A percentile compares a stretch with the other conserved stretches of the same genome.
These are phyloP conservation scores for Salpingus planirostris DNA, from an alignment of 2,888 invertebrate species.

Conservation along the genomic window DNA sequence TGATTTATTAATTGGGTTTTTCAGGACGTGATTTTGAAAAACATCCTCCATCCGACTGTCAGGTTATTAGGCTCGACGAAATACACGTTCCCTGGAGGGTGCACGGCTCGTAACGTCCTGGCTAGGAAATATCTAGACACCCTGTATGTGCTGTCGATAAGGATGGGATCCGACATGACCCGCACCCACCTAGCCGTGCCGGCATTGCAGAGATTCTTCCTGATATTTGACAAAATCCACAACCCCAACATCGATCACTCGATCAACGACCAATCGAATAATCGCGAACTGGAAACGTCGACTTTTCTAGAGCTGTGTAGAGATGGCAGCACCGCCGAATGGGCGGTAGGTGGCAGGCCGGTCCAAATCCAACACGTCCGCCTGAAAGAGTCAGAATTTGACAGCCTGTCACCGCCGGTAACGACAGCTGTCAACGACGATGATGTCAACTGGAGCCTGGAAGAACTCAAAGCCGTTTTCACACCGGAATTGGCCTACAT, in stretches of 20 bases:
- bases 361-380: constrained; percentile 39
- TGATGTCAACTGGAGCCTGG: constrained; percentile 45
- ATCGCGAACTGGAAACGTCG: constrained; percentile 6
- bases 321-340: constrained; percentile 53
- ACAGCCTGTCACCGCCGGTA: constrained; percentile 52
- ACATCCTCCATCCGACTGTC: constrained; percentile 75
- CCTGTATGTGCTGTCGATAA: constrained; percentile 66
- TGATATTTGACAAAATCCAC: constrained; percentile 70
- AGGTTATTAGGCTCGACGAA: constrained; percentile 71
- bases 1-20: too few species aligned
- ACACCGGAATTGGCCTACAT: constrained; percentile 76
- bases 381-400: constrained; percentile 44
- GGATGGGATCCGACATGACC: constrained; percentile 71
- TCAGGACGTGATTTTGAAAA: constrained; percentile 80
- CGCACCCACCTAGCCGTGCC: constrained; percentile 64
- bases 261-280: constrained; percentile 7
- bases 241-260: constrained; percentile 32
- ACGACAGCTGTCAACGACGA: neutral
- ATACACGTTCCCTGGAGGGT: constrained; percentile 74
- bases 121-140: constrained; percentile 76
- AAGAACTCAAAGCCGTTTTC: constrained; percentile 76
- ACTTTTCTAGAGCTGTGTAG: constrained; percentile 50
- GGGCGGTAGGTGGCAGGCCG: constrained; percentile 49
- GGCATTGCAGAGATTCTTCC: constrained; percentile 64
- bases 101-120: constrained; percentile 62